Percentiles rank a stretch among this genome's conserved stretches.
Evolutionary conservation across 2,888 invertebrate species (phyloP).

Genomic region (Folsomia manolachei): DNA sequence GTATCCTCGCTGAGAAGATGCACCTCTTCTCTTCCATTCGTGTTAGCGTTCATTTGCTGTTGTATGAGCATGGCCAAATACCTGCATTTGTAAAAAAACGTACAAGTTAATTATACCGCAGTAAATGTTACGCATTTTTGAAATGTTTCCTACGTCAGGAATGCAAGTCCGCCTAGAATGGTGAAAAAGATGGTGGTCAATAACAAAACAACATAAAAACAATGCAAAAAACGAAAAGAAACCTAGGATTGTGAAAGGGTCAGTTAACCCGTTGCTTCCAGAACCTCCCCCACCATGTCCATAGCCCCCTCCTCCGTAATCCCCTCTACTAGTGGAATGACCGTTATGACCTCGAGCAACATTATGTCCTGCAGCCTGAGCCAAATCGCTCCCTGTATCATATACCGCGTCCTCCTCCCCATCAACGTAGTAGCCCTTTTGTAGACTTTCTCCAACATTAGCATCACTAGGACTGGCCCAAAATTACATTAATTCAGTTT

Average conservation of each 20-base stretch:
- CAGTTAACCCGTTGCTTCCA: constrained; percentile 37
- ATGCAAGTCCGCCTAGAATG: constrained; percentile 42
- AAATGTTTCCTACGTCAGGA: constrained; percentile 37
- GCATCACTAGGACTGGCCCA: background rate
- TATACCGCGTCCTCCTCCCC: background rate
- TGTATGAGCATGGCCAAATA: constrained; percentile 47
- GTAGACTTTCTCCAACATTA: constrained; percentile 24
- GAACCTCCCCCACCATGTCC: constrained; percentile 33
- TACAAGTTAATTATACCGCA: background rate
- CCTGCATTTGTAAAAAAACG: constrained; percentile 15
- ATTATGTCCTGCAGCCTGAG: background rate
- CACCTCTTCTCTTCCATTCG: background rate
- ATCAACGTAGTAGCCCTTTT: constrained; percentile 15
- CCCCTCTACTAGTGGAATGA: background rate
- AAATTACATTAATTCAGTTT: too few relatives aligned
- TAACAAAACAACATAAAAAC: constrained; percentile 5
- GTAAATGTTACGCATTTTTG: background rate
- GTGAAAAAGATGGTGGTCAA: constrained; percentile 46
- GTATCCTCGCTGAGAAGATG: background rate
- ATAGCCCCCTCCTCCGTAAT: constrained; percentile 26
- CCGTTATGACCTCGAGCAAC: constrained; percentile 2
- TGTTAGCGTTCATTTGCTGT: constrained; percentile 34
- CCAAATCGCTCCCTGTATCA: background rate
- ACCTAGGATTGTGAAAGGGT: constrained; percentile 50
- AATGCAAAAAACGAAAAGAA: constrained; percentile 48